Percentiles rank a stretch among this genome's conserved stretches.
Conservation (phyloP, 2,888 invertebrate species). For the Minunthozetes semirufus region DNA sequence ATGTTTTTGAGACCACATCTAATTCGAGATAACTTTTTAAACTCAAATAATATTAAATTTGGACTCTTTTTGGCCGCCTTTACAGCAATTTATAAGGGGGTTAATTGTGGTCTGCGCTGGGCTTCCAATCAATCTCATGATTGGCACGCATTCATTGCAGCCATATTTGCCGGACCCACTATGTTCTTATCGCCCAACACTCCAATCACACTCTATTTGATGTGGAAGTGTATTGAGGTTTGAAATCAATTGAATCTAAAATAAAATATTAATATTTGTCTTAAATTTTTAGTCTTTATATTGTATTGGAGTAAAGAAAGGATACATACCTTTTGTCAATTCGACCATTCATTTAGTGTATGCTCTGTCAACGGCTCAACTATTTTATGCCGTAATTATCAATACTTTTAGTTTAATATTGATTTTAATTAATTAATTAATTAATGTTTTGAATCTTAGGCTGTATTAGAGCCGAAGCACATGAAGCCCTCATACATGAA, state of each 20-base stretch:
- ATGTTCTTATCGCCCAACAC: slow-evolving; percentile 68
- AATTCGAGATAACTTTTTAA: slow-evolving; percentile 9
- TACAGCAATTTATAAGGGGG: slow-evolving; percentile 48
- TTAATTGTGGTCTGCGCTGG: slow-evolving; percentile 62
- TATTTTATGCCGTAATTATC: slow-evolving; percentile 34
- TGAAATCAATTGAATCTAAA: no score
- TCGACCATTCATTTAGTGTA: slow-evolving; percentile 14
- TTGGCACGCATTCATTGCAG: slow-evolving; percentile 62
- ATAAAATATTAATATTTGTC: neutral
- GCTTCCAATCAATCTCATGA: slow-evolving; percentile 57
- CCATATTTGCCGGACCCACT: slow-evolving; percentile 62
- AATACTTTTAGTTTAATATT: neutral
- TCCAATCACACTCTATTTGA: slow-evolving; percentile 69
- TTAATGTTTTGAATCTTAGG: slow-evolving; percentile 32
- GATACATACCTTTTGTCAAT: slow-evolving; percentile 14
- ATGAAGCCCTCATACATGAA: slow-evolving; percentile 42
- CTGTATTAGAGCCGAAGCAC: slow-evolving; percentile 42
- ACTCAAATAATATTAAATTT: slow-evolving; percentile 19
- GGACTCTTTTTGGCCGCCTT: slow-evolving; percentile 35
- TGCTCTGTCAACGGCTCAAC: slow-evolving; percentile 26
- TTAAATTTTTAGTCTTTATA: neutral
- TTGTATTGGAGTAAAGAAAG: slow-evolving; percentile 18
- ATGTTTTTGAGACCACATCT: neutral
- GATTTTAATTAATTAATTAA: neutral
- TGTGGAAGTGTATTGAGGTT: slow-evolving; percentile 76